phyloP scores from a whole-genome alignment of 2,113 vertebrate species.

The Pseudorectes ferrugineus region DNA sequence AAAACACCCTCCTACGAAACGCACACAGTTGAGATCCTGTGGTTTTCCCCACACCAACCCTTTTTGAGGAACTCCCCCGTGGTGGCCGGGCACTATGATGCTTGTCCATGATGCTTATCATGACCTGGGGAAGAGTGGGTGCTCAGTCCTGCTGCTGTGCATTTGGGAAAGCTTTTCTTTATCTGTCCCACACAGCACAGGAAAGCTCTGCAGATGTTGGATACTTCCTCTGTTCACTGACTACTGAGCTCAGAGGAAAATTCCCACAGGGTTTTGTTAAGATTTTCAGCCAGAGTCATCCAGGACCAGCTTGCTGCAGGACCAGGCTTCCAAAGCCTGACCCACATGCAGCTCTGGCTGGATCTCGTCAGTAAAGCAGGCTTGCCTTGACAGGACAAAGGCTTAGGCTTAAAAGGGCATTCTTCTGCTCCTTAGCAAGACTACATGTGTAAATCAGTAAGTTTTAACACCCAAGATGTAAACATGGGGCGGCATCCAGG shows the following conservation, averaged over 20 bases:
- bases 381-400: not conserved
- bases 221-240: not conserved
- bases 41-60: not conserved
- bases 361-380: not conserved
- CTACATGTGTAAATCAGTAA: not conserved
- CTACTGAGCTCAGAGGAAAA: not conserved
- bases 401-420: not conserved
- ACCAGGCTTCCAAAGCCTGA: not conserved
- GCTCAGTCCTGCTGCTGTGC: rapidly evolving
- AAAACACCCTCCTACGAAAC: not conserved
- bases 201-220: not conserved
- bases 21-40: not conserved
- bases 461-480: not conserved
- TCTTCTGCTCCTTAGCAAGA: not conserved
- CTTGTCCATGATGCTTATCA: rapidly evolving
- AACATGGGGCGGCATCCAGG: not conserved
- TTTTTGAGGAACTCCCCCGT: not conserved
- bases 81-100: not conserved
- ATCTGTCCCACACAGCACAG: not conserved
- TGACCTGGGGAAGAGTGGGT: not conserved
- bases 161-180: not conserved
- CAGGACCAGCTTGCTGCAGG: not conserved
- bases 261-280: not conserved
- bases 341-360: rapidly evolving
- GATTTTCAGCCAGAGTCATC: not conserved